Evolutionary conservation across 92 coral and sea anemone species (phyloP).

Genomic region (Palythoa caribaeorum): DNA sequence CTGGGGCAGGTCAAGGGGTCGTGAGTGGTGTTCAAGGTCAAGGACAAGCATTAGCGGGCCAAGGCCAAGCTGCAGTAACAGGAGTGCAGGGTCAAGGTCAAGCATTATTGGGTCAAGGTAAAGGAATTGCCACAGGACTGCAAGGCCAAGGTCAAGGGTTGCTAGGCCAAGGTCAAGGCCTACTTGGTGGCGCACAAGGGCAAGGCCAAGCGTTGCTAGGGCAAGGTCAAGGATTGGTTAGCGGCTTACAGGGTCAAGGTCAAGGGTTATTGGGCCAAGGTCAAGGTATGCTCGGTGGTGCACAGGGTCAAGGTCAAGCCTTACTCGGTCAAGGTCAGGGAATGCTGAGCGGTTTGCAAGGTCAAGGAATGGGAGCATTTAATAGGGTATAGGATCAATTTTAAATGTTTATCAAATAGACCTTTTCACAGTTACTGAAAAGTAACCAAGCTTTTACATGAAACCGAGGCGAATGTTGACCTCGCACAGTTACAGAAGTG

Average conservation of each 20-base stretch:
- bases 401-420: too few relatives aligned
- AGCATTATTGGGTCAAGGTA: conserved; percentile 55
- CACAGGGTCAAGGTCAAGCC: conserved; percentile 64
- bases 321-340: conserved; percentile 61
- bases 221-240: conserved; percentile 53
- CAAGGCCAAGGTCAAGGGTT: conserved; percentile 63
- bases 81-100: conserved; percentile 61
- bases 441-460: too few relatives aligned
- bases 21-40: conserved; percentile 61
- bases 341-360: conserved; percentile 64
- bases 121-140: conserved; percentile 43
- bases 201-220: conserved; percentile 73
- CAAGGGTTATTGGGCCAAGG: conserved; percentile 70
- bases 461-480: too few relatives aligned
- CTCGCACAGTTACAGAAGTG: too few relatives aligned
- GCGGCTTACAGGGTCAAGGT: conserved; percentile 74
- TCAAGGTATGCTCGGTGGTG: conserved; percentile 55
- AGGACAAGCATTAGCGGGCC: conserved; percentile 65
- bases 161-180: conserved; percentile 59
- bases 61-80: conserved; percentile 64
- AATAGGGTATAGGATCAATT: conserved; percentile 13
- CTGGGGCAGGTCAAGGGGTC: conserved; percentile 42
- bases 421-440: too few relatives aligned
- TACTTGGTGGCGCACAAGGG: conserved; percentile 42
- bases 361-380: conserved; percentile 68